Evolutionary conservation across 2,888 invertebrate genomes (phyloP).

Genomic region (Neoitamus cyanurus): DNA sequence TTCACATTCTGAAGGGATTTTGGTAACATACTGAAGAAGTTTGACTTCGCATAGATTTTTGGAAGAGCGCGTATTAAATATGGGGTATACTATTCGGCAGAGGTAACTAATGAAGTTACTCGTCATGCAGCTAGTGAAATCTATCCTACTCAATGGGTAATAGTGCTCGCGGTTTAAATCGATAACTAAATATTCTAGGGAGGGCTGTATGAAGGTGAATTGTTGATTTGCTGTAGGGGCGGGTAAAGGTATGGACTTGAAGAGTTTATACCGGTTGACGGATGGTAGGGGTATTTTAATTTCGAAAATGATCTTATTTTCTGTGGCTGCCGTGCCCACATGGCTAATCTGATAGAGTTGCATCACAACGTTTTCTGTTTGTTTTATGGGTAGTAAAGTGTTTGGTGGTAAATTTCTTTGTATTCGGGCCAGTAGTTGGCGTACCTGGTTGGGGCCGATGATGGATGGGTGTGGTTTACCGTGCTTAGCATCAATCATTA

Average conservation of each 20-base stretch:
- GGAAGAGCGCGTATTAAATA: not conserved
- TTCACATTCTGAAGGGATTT: not conserved
- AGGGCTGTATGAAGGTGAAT: not conserved
- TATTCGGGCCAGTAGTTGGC: not conserved
- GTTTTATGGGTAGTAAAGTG: not conserved
- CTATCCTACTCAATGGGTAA: not conserved
- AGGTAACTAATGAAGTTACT: not conserved
- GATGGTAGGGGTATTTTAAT: not conserved
- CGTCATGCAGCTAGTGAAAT: not conserved
- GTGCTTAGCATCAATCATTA: not conserved
- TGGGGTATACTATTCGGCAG: not conserved
- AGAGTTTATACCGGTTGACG: not conserved
- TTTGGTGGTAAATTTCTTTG: not conserved
- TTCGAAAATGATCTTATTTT: not conserved
- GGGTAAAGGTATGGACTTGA: not conserved
- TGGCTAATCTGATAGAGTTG: not conserved
- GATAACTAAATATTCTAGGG: not conserved
- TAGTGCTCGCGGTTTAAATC: not conserved
- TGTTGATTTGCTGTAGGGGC: not conserved
- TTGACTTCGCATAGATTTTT: not conserved
- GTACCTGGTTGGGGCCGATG: not conserved
- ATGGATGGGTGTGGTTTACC: conserved; percentile 20
- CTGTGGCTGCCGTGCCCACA: not conserved
- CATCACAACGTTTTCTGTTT: not conserved
- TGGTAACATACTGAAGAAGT: not conserved